These are phyloP conservation scores for Achroia grisella DNA, from an alignment of 1,140 invertebrate species.

Conservation along the genomic window DNA sequence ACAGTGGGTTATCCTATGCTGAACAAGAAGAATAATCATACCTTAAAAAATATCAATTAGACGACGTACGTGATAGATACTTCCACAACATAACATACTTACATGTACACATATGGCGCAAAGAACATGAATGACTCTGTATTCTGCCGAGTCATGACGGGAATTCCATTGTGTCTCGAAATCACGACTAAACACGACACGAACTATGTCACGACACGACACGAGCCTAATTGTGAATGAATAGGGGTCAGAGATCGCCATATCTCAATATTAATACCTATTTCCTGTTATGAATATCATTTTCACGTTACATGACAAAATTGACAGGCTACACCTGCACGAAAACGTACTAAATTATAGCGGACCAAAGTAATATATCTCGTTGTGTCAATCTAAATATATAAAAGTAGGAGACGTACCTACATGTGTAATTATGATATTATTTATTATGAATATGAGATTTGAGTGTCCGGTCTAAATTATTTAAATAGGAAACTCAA, in stretches of 20 bases:
- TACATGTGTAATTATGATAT: conserved; percentile 5
- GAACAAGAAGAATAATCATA: no score
- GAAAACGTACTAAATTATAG: neutral
- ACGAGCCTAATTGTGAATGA: conserved; percentile 65
- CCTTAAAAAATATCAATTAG: no score
- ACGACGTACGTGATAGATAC: no score
- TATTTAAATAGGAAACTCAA: conserved; percentile 46
- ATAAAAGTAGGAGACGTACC: neutral
- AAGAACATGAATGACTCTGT: conserved; percentile 45
- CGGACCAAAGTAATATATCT: no score
- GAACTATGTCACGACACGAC: conserved; percentile 46
- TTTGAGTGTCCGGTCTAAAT: conserved; percentile 27
- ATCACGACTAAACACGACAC: conserved; percentile 45
- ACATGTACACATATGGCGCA: neutral
- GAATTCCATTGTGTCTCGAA: conserved; percentile 63
- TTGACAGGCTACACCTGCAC: conserved; percentile 9
- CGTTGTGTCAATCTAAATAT: no score
- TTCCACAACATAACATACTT: no score
- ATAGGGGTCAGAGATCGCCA: conserved; percentile 60
- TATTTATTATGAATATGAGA: no score
- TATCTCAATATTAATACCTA: conserved; percentile 35
- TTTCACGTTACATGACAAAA: conserved; percentile 11
- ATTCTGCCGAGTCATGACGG: conserved; percentile 60
- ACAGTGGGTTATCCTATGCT: no score
- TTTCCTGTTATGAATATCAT: conserved; percentile 47